These are phyloP conservation scores for Mastacembelus armatus DNA, from an alignment of 2,797 vertebrate species.

Conservation along the genomic window DNA sequence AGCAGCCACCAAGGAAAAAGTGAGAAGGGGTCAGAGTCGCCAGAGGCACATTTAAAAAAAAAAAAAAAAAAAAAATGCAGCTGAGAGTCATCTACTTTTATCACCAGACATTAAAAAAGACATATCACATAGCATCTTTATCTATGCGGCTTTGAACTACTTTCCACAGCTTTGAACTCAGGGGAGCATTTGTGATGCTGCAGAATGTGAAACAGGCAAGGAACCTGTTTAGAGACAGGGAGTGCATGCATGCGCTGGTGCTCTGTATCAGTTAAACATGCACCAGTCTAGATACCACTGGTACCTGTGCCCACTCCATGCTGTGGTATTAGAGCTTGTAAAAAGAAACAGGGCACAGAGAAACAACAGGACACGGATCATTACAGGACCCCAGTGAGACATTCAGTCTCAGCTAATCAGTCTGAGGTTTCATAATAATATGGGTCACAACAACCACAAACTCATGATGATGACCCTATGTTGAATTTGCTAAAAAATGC, in stretches of 20 bases:
- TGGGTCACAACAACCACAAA: constrained; percentile 40
- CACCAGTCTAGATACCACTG: constrained; percentile 57
- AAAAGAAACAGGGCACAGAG: constrained; percentile 80
- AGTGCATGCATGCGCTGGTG: constrained; percentile 38
- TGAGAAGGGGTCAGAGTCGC: constrained; percentile 38
- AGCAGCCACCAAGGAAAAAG: constrained; percentile 26
- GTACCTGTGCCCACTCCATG: constrained; percentile 88
- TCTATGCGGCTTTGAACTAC: constrained; percentile 62
- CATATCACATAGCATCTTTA: constrained; percentile 52
- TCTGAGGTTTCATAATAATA: constrained; percentile 7
- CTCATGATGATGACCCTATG: constrained; percentile 15
- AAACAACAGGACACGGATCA: constrained; percentile 71
- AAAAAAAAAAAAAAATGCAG: constrained; percentile 24
- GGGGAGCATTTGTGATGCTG: constrained; percentile 31
- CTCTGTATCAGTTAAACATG: constrained; percentile 70
- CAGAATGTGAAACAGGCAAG: constrained; percentile 30
- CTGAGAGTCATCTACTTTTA: constrained; percentile 47
- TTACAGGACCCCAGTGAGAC: constrained; percentile 14
- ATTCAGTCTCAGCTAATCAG: neutral
- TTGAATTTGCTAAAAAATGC: constrained; percentile 21
- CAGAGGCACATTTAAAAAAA: constrained; percentile 31
- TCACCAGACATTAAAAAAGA: constrained; percentile 51
- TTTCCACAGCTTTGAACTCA: constrained; percentile 59
- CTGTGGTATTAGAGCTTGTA: constrained; percentile 84
- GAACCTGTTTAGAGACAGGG: constrained; percentile 36